These are phyloP conservation scores for Chlorops oryzae DNA, from an alignment of 1,140 invertebrate genomes.

Conservation along the genomic window DNA sequence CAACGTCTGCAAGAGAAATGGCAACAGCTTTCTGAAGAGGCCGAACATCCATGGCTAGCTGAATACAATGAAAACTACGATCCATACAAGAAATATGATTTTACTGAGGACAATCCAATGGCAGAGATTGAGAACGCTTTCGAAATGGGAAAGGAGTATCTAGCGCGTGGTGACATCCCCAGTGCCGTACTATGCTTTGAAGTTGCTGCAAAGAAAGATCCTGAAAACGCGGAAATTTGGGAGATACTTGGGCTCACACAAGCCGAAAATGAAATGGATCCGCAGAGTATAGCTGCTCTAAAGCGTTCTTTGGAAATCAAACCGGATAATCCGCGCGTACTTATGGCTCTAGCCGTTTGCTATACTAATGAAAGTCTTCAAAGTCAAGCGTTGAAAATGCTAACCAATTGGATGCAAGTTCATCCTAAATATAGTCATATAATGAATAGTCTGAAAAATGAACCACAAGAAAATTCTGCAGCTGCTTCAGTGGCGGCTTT, in stretches of 20 bases:
- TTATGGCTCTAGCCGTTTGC: constrained; percentile 86
- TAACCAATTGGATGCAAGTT: constrained; percentile 77
- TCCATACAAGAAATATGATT: constrained; percentile 70
- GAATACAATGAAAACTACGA: constrained; percentile 61
- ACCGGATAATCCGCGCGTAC: constrained; percentile 72
- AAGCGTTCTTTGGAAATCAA: constrained; percentile 79
- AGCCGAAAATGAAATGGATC: constrained; percentile 72
- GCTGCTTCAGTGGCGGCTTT: constrained; percentile 3
- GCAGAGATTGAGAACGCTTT: constrained; percentile 73
- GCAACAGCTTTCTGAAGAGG: constrained; percentile 59
- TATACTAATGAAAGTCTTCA: constrained; percentile 92
- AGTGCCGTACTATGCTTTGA: constrained; percentile 96
- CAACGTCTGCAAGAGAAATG: constrained; percentile 70
- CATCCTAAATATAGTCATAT: constrained; percentile 81
- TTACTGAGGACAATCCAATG: constrained; percentile 83
- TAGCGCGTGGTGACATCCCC: constrained; percentile 83
- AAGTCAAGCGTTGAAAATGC: constrained; percentile 63
- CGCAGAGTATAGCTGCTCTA: constrained; percentile 80
- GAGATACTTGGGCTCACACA: constrained; percentile 78
- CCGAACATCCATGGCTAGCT: constrained; percentile 60
- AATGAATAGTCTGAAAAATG: constrained; percentile 51
- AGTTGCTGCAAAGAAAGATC: constrained; percentile 82
- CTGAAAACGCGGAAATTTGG: constrained; percentile 76
- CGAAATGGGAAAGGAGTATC: constrained; percentile 74
- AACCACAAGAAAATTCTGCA: constrained; percentile 16